Evolutionary conservation across 2,888 invertebrate genomes (phyloP), one percentile per base, ranked within the genome.

Genomic region (Chloroclystis v-ata): DNA sequence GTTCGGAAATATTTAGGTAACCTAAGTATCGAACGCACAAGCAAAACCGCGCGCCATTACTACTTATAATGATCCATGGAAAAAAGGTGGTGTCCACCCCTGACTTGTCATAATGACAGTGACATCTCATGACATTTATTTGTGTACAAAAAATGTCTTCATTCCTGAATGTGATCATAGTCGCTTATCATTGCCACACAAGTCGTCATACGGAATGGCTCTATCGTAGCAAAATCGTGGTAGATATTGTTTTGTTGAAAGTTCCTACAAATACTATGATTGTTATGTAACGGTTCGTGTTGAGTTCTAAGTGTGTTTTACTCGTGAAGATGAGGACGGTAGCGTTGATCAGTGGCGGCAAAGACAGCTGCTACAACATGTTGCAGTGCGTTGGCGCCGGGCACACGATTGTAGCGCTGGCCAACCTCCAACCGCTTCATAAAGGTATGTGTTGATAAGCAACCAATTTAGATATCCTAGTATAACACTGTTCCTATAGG

Each of bases 281-380:
- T 77, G 83, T 86, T 86, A 86, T 86, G 82, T 86, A 86, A 87
- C 75, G 69, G 67, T 65, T 72, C 65, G 68, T 69, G 60, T 67
- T 61, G 65, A 75, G 60, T 70, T 64, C 45, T 64, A 63, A 61
- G 73, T 75, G 68, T 65, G 70, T 61, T 65, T 69, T 61, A 59
- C 54, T 62, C 59, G 63, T 52, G 48, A 91, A 89, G 75, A 96
- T 96, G 96, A 94, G 91, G 88, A 94, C 95, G 61, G 95, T 95
- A 64, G 96, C 95, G 54, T 89, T 97, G 82, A 91, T 97, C 61
- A 99, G 98, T 87, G 99, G 99, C 65, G 99, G 99, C 64, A 99
- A 99, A 89, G 99, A 99, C 89, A 99, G 98, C 89, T 97, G 97
- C 87, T 99, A 95, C 89, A 99, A 98, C 81, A 95, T 99, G 95